Percentiles rank a stretch among this genome's conserved stretches.
Evolutionary conservation across 1,140 invertebrate genomes (phyloP).

Genomic region (Lasioglossum baleicum): DNA sequence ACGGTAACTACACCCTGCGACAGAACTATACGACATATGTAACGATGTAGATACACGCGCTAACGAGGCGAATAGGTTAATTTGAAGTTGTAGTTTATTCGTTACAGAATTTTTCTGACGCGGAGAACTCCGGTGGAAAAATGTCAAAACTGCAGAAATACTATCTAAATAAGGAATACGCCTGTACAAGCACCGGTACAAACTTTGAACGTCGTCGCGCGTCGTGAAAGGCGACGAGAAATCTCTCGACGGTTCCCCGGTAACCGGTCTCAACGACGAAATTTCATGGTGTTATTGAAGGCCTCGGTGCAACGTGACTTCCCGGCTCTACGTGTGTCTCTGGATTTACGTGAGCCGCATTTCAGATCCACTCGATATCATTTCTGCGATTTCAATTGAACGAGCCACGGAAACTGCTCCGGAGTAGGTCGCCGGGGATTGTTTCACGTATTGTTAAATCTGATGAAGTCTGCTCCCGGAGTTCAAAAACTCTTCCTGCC

Average conservation of each 20-base stretch:
- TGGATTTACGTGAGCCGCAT: constrained; percentile 48
- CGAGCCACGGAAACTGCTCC: constrained; percentile 1
- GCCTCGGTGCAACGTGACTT: constrained; percentile 44
- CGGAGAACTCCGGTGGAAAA: no score
- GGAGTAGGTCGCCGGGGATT: constrained; percentile 7
- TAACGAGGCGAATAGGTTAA: no score
- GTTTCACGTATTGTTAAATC: constrained; percentile 3
- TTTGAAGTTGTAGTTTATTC: no score
- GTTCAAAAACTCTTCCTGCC: background rate
- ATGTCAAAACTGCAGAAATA: no score
- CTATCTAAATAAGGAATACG: no score
- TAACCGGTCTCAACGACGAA: constrained; percentile 30
- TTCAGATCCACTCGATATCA: constrained; percentile 29
- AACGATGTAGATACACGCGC: no score
- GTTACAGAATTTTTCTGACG: no score
- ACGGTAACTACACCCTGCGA: no score
- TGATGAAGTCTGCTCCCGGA: background rate
- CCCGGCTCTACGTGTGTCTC: constrained; percentile 1
- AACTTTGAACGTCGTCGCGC: no score
- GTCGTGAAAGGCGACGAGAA: background rate
- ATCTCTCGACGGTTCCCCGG: background rate
- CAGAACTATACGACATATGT: no score
- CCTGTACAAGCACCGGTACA: no score
- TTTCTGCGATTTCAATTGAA: constrained; percentile 40
- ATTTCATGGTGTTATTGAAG: constrained; percentile 34